Evolutionary conservation across 2,113 vertebrate species (phyloP).

Genomic region (Anas platyrhynchos): DNA sequence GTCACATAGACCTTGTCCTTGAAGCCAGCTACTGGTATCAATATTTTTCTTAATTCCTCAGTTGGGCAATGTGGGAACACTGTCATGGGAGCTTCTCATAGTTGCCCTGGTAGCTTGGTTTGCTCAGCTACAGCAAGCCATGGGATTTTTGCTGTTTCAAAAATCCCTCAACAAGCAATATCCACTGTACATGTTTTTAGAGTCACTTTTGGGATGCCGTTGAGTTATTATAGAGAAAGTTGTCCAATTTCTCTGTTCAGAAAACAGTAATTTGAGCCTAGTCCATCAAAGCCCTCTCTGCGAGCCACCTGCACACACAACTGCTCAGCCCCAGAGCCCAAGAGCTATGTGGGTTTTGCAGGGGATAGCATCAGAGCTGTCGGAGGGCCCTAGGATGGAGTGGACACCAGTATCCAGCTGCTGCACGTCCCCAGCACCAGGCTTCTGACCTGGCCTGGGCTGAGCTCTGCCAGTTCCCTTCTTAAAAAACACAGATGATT

Average conservation of each 20-base stretch:
- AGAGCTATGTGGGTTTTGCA: background rate
- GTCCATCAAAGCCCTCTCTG: background rate
- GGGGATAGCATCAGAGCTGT: background rate
- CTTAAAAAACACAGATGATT: background rate
- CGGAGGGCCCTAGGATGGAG: background rate
- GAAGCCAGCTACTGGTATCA: too few species aligned
- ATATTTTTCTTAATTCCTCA: too few species aligned
- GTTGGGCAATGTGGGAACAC: too few species aligned
- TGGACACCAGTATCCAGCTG: accelerated
- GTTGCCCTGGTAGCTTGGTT: too few species aligned
- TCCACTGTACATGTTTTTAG: background rate
- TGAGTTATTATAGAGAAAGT: background rate
- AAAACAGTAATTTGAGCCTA: background rate
- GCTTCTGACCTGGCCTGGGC: background rate
- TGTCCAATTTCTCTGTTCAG: background rate
- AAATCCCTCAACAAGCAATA: background rate
- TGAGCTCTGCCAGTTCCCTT: background rate
- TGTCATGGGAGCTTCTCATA: too few species aligned
- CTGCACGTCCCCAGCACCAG: accelerated
- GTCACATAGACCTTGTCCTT: too few species aligned
- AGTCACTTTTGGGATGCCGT: background rate
- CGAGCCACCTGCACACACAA: background rate
- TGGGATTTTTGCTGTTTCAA: too few species aligned
- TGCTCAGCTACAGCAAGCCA: too few species aligned
- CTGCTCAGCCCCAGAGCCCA: background rate